Conservation (phyloP, 2,888 invertebrate species). For the Andrena bucephala region DNA sequence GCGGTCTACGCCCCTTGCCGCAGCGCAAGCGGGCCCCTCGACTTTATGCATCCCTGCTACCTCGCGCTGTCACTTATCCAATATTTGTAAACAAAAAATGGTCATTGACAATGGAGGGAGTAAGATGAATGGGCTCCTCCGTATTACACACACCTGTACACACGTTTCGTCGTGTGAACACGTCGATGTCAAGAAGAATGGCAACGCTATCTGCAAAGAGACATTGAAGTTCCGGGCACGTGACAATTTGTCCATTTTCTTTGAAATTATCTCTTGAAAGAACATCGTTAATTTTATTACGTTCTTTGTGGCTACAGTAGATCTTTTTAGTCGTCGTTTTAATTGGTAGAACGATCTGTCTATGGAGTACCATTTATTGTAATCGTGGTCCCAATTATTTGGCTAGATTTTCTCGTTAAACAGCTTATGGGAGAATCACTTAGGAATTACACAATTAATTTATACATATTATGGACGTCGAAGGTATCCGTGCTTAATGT, state of each 20-base stretch:
- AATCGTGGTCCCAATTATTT: no score
- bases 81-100: constrained; percentile 84
- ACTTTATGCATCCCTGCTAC: constrained; percentile 78
- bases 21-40: constrained; percentile 46
- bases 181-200: no score
- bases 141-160: neutral
- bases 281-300: no score
- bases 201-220: neutral
- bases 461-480: no score
- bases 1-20: constrained; percentile 42
- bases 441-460: no score
- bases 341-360: no score
- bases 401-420: no score
- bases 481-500: no score
- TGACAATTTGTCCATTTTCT: neutral
- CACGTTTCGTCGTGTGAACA: neutral
- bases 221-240: neutral
- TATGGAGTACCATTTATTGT: no score
- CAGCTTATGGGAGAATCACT: no score
- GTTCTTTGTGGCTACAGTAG: no score
- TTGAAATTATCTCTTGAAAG: neutral
- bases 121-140: constrained; percentile 70
- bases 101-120: constrained; percentile 74
- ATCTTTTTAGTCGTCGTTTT: no score
- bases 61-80: constrained; percentile 83